Percentiles rank a stretch among this genome's conserved stretches.
Evolutionary conservation across 2,113 vertebrate genomes (phyloP).

Genomic region (Charadrius vociferus): DNA sequence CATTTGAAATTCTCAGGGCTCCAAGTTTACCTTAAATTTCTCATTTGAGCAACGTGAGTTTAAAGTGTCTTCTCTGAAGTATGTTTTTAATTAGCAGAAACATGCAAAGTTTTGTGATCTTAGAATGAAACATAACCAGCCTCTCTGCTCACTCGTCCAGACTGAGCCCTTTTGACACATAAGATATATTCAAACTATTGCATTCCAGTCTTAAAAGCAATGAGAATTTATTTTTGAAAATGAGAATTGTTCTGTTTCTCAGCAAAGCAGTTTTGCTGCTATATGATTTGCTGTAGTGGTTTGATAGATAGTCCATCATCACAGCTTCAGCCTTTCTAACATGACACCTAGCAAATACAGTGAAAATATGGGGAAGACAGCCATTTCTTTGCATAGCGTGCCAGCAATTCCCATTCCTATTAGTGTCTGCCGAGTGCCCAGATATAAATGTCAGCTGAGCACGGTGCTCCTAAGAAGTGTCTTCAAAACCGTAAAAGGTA

Average conservation of each 20-base stretch:
- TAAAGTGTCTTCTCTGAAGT: neutral
- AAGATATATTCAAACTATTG: neutral
- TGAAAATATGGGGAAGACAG: neutral
- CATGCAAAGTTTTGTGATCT: neutral
- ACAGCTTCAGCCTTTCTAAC: neutral
- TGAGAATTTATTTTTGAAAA: neutral
- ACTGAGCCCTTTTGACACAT: neutral
- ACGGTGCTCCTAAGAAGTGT: neutral
- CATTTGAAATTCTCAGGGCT: neutral
- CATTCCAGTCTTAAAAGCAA: neutral
- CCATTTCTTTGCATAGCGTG: neutral
- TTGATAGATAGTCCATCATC: neutral
- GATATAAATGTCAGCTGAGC: neutral
- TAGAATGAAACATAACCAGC: neutral
- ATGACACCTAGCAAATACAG: neutral
- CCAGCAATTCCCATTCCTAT: conserved; percentile 3
- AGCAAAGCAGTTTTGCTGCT: neutral
- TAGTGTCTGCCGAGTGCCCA: neutral
- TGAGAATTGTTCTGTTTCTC: neutral
- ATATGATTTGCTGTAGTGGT: neutral
- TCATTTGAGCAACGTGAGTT: neutral
- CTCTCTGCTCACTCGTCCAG: neutral
- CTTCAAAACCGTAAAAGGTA: conserved; percentile 3
- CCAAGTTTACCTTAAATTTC: neutral
- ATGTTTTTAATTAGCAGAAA: neutral